phyloP scores from a whole-genome alignment of 2,888 invertebrate species.

The Coleophora flavipennella region DNA sequence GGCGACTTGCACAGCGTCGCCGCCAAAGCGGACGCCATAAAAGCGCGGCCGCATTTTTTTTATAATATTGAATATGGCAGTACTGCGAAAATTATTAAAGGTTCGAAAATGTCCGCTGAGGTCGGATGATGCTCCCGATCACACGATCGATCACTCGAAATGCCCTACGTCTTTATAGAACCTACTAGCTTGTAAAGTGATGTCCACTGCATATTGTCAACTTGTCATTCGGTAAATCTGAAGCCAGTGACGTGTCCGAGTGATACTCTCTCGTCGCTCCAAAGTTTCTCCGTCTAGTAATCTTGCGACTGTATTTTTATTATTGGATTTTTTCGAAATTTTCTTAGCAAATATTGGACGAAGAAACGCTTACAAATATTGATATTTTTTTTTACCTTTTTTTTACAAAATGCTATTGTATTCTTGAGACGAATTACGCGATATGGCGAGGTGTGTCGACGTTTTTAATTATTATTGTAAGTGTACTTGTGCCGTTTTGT shows the following conservation, averaged over 20 bases:
- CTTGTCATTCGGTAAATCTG: no score
- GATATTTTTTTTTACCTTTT: constrained; percentile 15
- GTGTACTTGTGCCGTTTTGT: constrained; percentile 56
- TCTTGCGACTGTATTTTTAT: constrained; percentile 38
- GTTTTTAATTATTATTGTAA: constrained; percentile 30
- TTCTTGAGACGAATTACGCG: constrained; percentile 26
- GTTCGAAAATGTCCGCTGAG: constrained; percentile 66
- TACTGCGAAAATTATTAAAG: constrained; percentile 58
- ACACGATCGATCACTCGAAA: no score
- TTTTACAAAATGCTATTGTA: constrained; percentile 20
- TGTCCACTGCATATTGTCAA: no score
- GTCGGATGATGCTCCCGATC: constrained; percentile 33
- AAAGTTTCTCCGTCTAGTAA: constrained; percentile 38
- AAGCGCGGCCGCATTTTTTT: constrained; percentile 57
- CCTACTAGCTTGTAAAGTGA: neutral
- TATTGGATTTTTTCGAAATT: constrained; percentile 35
- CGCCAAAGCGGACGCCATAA: constrained; percentile 57
- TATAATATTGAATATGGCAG: constrained; percentile 64
- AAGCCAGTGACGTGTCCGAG: constrained; percentile 15
- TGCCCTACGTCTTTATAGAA: no score
- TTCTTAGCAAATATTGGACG: constrained; percentile 43
- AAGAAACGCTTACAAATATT: constrained; percentile 25
- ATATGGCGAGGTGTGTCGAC: constrained; percentile 29
- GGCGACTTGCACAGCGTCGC: constrained; percentile 34
- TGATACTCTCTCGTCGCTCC: constrained; percentile 21